Percentiles rank a stretch among this genome's conserved stretches.
Evolutionary conservation across 2,113 vertebrate species (phyloP).

Genomic region (Ondatra zibethicus): DNA sequence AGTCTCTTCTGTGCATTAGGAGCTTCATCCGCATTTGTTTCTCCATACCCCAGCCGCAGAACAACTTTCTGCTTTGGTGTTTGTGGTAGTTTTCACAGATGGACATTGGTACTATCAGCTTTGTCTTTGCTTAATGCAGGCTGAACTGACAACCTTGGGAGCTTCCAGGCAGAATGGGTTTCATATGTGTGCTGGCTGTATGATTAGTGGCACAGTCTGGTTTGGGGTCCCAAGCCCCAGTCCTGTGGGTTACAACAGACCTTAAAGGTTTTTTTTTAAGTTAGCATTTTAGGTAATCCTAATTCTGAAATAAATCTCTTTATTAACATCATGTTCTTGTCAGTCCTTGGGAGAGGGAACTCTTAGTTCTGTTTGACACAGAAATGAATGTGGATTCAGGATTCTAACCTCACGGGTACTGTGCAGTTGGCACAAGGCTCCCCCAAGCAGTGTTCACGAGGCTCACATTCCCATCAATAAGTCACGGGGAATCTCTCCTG

Average conservation of each 20-base stretch:
- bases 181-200: constrained; percentile 15
- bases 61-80: neutral
- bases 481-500: neutral
- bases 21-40: constrained; percentile 26
- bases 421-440: neutral
- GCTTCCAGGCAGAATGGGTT: constrained; percentile 62
- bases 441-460: neutral
- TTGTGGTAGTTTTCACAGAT: constrained; percentile 50
- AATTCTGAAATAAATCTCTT: neutral
- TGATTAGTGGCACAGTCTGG: neutral
- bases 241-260: constrained; percentile 12
- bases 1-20: neutral
- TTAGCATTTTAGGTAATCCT: constrained; percentile 42
- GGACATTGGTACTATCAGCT: neutral
- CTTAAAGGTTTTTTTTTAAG: neutral
- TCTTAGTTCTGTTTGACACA: neutral
- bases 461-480: neutral
- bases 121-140: neutral
- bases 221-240: neutral
- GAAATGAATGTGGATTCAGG: neutral
- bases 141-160: constrained; percentile 16
- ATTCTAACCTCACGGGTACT: neutral
- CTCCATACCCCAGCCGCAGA: neutral
- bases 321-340: neutral
- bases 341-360: neutral